Base-by-base conservation (phyloP, 30 jellyfish, hydroid and myxozoan genomes). In the Pseudorhiza aurosa region DNA sequence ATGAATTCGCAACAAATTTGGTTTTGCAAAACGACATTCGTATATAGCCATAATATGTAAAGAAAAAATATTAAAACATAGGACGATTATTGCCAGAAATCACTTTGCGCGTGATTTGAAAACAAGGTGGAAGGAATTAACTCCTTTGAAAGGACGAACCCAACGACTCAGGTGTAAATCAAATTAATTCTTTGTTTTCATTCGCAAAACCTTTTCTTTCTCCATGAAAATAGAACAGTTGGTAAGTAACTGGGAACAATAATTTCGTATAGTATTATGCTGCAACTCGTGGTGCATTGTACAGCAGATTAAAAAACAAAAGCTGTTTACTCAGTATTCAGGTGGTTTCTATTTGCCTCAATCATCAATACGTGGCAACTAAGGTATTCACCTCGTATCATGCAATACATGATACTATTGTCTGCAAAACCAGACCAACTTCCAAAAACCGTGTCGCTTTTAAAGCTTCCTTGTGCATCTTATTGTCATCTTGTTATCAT, bases 211-310 rank as follows among this genome's bases (percentile, higher is more conserved):
- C 75, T 21, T 73, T 73, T 49, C 86, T 49, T 55, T 17, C 56
- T 19, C 33, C 24, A 1, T 29, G 42, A 43, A 49, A 73, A 73
- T 31, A 43, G 75, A 73, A 29, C 65, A 46, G 85, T 71, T 71
- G 28, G 30, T 33, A 19, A 17, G 55, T 32, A 28, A 32, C 27
- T 17, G 30, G 22, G 60, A 49, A 73, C 75, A 73, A 73, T 53
- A 17, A 53, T 19, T 50, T 73, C 55, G 22, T 36, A 56, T 22
- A 46, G 72, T 28, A 50, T 73, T 73, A 53, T 73, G 22, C 19
- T 28, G 30, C 9, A 65, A 74, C 86, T 73, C 86, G 86, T 73
- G 86, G 86, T 18, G 47, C 45, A 2, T 73, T 49, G 86, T 73
- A 21, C 4, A 28, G 36, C 51, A 37, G 47, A 8, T 27, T 43